Base-by-base conservation (phyloP, 2,797 vertebrate species). In the Fratercula arctica region DNA sequence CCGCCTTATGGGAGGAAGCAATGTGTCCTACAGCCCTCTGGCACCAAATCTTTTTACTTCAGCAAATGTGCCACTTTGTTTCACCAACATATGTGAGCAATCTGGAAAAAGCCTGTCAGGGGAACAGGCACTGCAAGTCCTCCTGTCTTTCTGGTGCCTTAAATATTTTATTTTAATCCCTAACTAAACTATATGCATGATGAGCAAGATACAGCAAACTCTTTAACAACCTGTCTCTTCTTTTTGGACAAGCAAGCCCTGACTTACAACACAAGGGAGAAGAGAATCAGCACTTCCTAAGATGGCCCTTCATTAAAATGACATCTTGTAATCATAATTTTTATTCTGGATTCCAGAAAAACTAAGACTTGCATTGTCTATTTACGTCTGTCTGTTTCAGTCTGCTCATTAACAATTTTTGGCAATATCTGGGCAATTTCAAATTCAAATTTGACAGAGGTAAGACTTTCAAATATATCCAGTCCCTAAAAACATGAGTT, bases 121-220 rank as follows among this genome's bases (percentile, higher is more conserved):
- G 79, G 63, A 94, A 23, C 35, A 68, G 48, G 43, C 29, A 5
- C 79, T 72, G 84, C 74, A 54, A 76, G 43, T 7, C 60, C 19
- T 60, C 78, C 51, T 66, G 57, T 15, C 56, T 63, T 87, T 39
- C 79, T 68, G 37, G 41, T 66, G 31, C 35, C 43, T 86, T 96
- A 50, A 96, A 92, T 95, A 94, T 94, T 92, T 94, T 60, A 91
- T 96, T 86, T 59, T 53, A 53, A 33, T 43, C 50, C 41, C 31
- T 63, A 90, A 50, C 77, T 57, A 63, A 70, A 70, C 46, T 28
- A 67, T 45, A 56, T 56, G 64, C 3, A 3, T 68, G 63, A 93
- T 87, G 46, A 94, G 46, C 43, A 92, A 95, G 85, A 68, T 17
- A 73, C 80, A 90, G 29, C 16, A 39, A 86, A 78, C 79, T 74